Evolutionary conservation across 2,797 vertebrate species (phyloP).

Genomic region (Alectoris magna): DNA sequence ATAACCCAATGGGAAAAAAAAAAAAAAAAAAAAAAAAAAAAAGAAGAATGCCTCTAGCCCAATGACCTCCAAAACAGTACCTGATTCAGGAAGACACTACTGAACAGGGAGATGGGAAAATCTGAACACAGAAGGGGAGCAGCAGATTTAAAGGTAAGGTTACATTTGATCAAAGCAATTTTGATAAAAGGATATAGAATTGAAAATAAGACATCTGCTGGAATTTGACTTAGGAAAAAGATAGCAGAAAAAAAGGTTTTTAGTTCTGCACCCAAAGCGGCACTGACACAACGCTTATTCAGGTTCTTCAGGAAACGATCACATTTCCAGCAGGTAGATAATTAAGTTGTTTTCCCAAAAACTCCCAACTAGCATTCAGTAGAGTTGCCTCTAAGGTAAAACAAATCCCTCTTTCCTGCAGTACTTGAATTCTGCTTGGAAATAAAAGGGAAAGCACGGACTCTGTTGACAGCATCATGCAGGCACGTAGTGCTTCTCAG

Average conservation of each 20-base stretch:
- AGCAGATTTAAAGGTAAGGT: background rate
- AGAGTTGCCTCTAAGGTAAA: background rate
- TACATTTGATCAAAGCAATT: background rate
- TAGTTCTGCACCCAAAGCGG: background rate
- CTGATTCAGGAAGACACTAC: background rate
- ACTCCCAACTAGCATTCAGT: background rate
- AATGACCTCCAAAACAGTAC: background rate
- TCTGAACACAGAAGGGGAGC: background rate
- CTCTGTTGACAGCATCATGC: background rate
- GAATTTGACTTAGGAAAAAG: background rate
- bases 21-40: background rate
- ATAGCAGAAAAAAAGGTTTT: background rate
- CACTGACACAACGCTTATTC: background rate
- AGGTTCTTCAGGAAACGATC: background rate
- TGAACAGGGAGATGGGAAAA: background rate
- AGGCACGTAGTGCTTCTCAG: background rate
- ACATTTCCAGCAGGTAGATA: background rate
- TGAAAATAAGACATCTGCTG: background rate
- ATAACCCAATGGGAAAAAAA: background rate
- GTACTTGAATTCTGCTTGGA: background rate
- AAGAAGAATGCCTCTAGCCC: background rate
- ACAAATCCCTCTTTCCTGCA: background rate
- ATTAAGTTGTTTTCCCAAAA: background rate
- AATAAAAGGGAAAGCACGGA: background rate
- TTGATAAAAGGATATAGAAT: background rate